phyloP scores from a whole-genome alignment of 2,888 invertebrate species.

The Hermaeophaga mercurialis region DNA sequence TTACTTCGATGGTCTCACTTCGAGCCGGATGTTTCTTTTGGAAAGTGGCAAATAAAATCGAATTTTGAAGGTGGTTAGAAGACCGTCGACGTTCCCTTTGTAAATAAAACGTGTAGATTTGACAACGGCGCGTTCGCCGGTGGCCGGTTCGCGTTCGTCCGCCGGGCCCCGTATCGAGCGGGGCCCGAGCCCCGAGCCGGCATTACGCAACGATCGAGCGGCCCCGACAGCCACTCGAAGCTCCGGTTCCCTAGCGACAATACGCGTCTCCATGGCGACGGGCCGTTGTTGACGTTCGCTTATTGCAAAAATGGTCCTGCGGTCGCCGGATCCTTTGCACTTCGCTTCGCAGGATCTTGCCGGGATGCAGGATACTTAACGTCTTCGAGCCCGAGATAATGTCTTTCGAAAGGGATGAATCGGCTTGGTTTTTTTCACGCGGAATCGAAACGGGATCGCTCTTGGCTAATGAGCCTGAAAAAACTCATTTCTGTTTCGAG shows the following conservation, averaged over 20 bases:
- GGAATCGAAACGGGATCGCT: not conserved
- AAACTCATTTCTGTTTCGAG: not conserved
- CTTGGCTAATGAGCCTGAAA: not conserved
- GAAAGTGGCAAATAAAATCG: too few species aligned
- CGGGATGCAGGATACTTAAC: conserved; percentile 24
- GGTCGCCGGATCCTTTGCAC: conserved; percentile 13
- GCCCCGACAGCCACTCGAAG: conserved; percentile 18
- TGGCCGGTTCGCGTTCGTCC: conserved; percentile 4
- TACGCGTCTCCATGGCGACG: conserved; percentile 52
- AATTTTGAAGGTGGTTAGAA: too few species aligned
- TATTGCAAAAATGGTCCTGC: conserved; percentile 31
- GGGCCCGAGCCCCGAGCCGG: conserved; percentile 15
- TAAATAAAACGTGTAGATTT: not conserved
- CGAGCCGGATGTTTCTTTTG: too few species aligned
- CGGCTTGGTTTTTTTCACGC: conserved; percentile 9
- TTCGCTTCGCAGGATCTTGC: conserved; percentile 19
- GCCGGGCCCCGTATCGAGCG: conserved; percentile 19
- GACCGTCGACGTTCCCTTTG: too few species aligned
- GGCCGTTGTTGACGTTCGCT: conserved; percentile 39
- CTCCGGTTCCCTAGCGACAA: conserved; percentile 28
- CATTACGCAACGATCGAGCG: conserved; percentile 28
- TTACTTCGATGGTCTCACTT: too few species aligned
- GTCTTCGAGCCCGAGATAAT: conserved; percentile 15
- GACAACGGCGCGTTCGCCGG: conserved; percentile 13
- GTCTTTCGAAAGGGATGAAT: conserved; percentile 1